Percentiles rank a stretch among this genome's conserved stretches.
Evolutionary conservation across 1,140 invertebrate species (phyloP).

Genomic region (Stegodyphus mimosarum): DNA sequence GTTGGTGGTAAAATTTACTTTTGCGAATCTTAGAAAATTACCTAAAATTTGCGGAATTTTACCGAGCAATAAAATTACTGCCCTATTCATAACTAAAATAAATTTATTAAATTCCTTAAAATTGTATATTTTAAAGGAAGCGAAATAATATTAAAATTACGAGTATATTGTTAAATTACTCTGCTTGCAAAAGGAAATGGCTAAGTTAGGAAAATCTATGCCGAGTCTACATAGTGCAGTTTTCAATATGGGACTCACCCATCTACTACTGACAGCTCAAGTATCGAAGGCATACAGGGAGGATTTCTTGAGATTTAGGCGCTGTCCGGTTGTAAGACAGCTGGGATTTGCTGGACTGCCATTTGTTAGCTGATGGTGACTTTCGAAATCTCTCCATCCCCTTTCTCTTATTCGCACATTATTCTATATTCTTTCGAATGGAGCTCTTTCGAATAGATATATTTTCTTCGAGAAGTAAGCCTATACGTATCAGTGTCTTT

Average conservation of each 20-base stretch:
- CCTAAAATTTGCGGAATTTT: too few relatives aligned
- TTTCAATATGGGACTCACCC: neutral
- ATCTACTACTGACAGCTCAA: neutral
- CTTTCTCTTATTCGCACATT: neutral
- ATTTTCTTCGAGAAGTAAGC: neutral
- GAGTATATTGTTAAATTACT: too few relatives aligned
- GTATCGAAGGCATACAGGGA: neutral
- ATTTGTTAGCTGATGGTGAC: neutral
- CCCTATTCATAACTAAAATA: too few relatives aligned
- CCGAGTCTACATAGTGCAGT: neutral
- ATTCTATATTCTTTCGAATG: neutral
- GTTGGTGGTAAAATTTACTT: too few relatives aligned
- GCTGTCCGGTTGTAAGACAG: neutral
- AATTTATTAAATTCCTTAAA: too few relatives aligned
- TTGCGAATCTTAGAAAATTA: too few relatives aligned
- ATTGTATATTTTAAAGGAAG: too few relatives aligned
- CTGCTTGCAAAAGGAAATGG: too few relatives aligned
- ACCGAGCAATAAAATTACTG: too few relatives aligned
- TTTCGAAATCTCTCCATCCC: constrained; percentile 1
- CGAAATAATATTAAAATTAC: too few relatives aligned
- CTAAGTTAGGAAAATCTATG: too few relatives aligned
- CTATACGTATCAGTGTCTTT: neutral
- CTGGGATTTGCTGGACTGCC: constrained; percentile 9
- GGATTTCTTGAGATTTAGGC: constrained; percentile 20
- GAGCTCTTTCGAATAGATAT: neutral